phyloP scores from a whole-genome alignment of 2,113 vertebrate genomes.

The Odobenus rosmarus region DNA sequence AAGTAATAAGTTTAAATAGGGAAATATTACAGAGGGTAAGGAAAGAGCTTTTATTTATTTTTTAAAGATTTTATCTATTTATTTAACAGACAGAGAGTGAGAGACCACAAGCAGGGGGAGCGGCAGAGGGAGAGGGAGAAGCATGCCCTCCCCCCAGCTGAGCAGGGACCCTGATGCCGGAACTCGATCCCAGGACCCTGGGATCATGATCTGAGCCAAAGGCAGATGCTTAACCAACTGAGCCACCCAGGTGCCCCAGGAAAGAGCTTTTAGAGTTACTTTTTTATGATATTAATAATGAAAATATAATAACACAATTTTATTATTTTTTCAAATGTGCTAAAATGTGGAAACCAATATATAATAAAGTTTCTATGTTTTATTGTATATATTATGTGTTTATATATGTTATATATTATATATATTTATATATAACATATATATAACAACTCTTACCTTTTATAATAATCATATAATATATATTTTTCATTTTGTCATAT shows the following conservation, averaged over 20 bases:
- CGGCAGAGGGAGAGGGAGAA: background rate
- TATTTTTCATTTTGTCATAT: background rate
- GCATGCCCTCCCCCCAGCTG: background rate
- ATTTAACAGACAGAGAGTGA: background rate
- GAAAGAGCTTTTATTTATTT: background rate
- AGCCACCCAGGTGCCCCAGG: background rate
- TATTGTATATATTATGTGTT: background rate
- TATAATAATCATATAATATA: background rate
- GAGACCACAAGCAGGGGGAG: background rate
- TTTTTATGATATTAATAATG: constrained; percentile 25
- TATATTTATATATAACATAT: background rate
- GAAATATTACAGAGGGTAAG: background rate
- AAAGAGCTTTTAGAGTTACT: background rate
- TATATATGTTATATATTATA: background rate
- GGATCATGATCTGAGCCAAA: background rate
- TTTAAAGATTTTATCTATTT: too few relatives aligned
- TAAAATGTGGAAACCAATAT: background rate
- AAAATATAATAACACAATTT: background rate
- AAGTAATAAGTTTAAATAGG: background rate
- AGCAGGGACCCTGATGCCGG: background rate
- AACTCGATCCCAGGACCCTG: background rate
- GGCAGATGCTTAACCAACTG: background rate
- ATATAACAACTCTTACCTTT: background rate
- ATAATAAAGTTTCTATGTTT: background rate
- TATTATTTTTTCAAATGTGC: background rate